phyloP scores from a whole-genome alignment of 2,113 vertebrate genomes.

The Blennius ocellaris region DNA sequence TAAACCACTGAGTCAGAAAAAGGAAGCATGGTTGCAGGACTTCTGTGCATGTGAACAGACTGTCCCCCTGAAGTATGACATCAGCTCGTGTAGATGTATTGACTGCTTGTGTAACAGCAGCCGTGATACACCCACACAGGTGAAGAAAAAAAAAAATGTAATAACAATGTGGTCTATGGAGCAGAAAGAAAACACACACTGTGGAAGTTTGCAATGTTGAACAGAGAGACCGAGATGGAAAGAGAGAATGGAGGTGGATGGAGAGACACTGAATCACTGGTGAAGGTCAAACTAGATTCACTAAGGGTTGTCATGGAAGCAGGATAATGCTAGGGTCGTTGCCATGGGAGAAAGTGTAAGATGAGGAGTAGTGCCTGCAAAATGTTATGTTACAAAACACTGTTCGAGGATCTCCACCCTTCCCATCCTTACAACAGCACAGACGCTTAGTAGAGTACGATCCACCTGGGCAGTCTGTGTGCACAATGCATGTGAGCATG shows the following conservation, averaged over 20 bases:
- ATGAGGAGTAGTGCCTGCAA: slow-evolving; percentile 58
- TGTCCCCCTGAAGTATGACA: slow-evolving; percentile 66
- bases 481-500: slow-evolving; percentile 5
- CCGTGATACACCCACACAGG: slow-evolving; percentile 68
- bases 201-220: slow-evolving; percentile 50
- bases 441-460: slow-evolving; percentile 18
- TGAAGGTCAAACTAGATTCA: slow-evolving; percentile 80
- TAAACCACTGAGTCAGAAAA: slow-evolving; percentile 59
- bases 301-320: slow-evolving; percentile 80
- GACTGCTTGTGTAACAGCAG: slow-evolving; percentile 73
- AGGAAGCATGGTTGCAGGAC: slow-evolving; percentile 34
- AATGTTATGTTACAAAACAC: slow-evolving; percentile 55
- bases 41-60: slow-evolving; percentile 45
- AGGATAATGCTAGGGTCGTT: slow-evolving; percentile 75
- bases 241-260: slow-evolving; percentile 68
- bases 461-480: slow-evolving; percentile 35
- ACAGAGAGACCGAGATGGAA: slow-evolving; percentile 60
- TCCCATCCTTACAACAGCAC: slow-evolving; percentile 52
- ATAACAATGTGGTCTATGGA: slow-evolving; percentile 55
- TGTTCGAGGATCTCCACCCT: slow-evolving; percentile 48
- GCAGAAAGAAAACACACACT: slow-evolving; percentile 24
- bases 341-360: slow-evolving; percentile 74
- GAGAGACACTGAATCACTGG: slow-evolving; percentile 72
- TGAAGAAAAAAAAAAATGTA: slow-evolving; percentile 30
- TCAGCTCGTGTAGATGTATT: slow-evolving; percentile 57